Base-by-base conservation (phyloP, 2,797 vertebrate species). In the Notoglanidium macrostoma region DNA sequence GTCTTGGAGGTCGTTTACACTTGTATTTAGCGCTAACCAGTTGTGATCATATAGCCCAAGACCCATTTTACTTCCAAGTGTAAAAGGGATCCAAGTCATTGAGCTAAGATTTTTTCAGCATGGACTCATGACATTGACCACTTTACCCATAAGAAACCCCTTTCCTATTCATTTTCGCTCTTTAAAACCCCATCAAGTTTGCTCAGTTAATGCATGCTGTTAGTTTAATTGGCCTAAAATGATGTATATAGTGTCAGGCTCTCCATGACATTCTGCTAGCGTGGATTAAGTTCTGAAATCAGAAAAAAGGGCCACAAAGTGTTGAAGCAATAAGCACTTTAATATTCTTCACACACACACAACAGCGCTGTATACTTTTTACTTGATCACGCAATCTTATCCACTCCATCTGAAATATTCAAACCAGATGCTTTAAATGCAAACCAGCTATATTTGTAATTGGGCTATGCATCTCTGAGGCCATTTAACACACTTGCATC, bases 361-460 rank as follows among this genome's bases (percentile, higher is more conserved):
- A 78, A 44, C 55, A 77, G 55, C 29, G 32, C 17, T 40, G 70
- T 49, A 19, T n/a, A 17, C 6, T 10, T 46, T 83, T 44, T 11
- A 85, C 49, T 23, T 35, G 21, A 63, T 51, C 55, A 59, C 57
- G 67, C 63, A 57, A 63, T 32, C 40, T 55, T 84, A 40, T 67
- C 51, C 7, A 29, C 63, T 44, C 65, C 65, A 73, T 57, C 78
- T 61, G 46, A 73, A 76, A 15, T 21, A 61, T 85, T 87, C 55
- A 85, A 77, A 77, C 51, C 72, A 85, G 65, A 74, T 81, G 67
- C 72, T 85, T 82, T 63, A 83, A 77, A 86, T 82, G 65, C 67
- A 77, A 5, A n/a, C 51, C 1, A 51, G 51, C 26, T 23, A 40
- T n/a, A 55, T 23, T 88, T 89, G 51, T 59, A 84, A 65, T 82